Conservation (phyloP, 2,888 invertebrate genomes). For the Artemia sinica region DNA sequence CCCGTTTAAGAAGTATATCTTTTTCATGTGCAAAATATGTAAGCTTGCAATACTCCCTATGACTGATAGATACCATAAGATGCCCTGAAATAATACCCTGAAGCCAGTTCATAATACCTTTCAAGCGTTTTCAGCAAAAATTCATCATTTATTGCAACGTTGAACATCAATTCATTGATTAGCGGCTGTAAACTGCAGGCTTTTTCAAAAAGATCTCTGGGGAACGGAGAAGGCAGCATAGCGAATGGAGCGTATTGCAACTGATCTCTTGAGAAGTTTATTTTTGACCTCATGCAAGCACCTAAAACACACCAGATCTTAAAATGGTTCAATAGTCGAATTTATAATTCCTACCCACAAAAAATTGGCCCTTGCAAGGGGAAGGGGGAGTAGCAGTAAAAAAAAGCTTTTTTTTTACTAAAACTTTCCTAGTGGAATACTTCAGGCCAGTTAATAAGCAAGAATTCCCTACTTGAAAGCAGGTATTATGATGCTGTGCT, state of each 20-base stretch:
- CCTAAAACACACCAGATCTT: slow-evolving; percentile 31
- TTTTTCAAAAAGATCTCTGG: slow-evolving; percentile 55
- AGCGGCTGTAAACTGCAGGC: slow-evolving; percentile 47
- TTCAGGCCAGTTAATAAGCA: too few species aligned
- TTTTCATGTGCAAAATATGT: too few species aligned
- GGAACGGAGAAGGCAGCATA: slow-evolving; percentile 59
- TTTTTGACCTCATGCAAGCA: slow-evolving; percentile 54
- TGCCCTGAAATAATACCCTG: too few species aligned
- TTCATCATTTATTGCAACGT: slow-evolving; percentile 60
- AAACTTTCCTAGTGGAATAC: too few species aligned
- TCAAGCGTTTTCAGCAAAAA: slow-evolving; percentile 53
- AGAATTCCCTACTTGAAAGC: too few species aligned
- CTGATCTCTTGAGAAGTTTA: slow-evolving; percentile 46
- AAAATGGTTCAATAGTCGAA: not conserved
- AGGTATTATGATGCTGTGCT: too few species aligned
- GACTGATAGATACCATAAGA: slow-evolving; percentile 6
- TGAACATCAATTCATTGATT: slow-evolving; percentile 63
- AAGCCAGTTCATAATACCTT: slow-evolving; percentile 32
- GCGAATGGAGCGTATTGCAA: slow-evolving; percentile 57
- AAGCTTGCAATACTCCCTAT: not conserved
- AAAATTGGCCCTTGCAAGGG: not conserved
- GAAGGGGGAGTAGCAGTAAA: slow-evolving; percentile 11
- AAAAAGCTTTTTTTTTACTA: not conserved
- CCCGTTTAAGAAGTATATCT: too few species aligned
- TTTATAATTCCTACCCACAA: not conserved